Base-by-base conservation (phyloP, 2,113 vertebrate species). In the Zosterops pallidus region DNA sequence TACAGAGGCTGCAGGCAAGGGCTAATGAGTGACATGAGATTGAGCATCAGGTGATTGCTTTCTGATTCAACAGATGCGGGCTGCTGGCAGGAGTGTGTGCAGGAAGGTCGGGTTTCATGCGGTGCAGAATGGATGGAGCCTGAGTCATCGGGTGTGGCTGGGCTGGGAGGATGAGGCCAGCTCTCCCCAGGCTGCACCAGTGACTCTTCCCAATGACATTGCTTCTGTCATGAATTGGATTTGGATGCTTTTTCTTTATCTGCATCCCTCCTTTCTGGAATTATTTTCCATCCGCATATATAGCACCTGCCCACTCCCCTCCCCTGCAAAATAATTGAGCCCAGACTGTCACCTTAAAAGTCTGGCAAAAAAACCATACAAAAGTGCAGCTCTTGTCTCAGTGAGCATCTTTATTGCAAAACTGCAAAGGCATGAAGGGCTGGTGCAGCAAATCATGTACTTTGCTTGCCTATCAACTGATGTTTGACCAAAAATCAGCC, bases 121-220 rank as follows among this genome's bases (percentile, higher is more conserved):
- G 64, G 72, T 55, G 83, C 86, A 24, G 65, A 46, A 86, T 83
- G 85, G 63, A 37, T 42, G 81, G 56, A 84, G 91, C 41, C 96
- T 95, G 97, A 97, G 94, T 96, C 96, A 97, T 5, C 3, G 96
- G 96, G 97, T 62, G 97, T 47, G 96, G 90, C 35, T 4, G 39
- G 41, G 21, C 31, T 11, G 20, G 83, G 50, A 53, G 46, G 53
- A 23, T 14, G 50, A 33, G 88, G 46, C 39, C 1, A 49, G 31
- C 46, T 63, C 52, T 44, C 14, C 65, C 14, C 42, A 3, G n/a
- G 42, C 70, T 57, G 57, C 69, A 46, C 26, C 6, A 0, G 24
- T 10, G 52, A 21, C 74, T 14, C 28, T 71, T 63, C 41, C 46
- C 41, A 12, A 28, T 56, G 63, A 24, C 50, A 20, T 42, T 21